These are phyloP conservation scores for Xestia rhomboidea DNA, from an alignment of 2,888 invertebrate genomes.

Conservation along the genomic window DNA sequence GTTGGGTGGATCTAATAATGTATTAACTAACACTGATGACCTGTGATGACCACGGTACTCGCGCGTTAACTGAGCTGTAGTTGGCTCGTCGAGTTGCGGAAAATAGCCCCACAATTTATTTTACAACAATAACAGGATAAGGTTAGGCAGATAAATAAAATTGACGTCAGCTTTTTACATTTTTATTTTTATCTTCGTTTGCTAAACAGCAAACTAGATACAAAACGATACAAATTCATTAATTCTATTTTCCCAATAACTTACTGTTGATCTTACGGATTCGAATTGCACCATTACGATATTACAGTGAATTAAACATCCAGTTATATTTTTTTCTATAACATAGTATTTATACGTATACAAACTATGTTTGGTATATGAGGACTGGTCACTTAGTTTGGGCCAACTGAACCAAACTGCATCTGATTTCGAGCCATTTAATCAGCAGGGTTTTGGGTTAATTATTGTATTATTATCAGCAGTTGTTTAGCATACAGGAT, in stretches of 20 bases:
- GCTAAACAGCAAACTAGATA: conserved; percentile 79
- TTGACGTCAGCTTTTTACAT: conserved; percentile 35
- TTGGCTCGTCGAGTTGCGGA: neutral
- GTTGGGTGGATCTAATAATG: neutral
- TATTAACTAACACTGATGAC: neutral
- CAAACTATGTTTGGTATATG: conserved; percentile 26
- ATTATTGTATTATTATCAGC: neutral
- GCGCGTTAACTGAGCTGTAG: neutral
- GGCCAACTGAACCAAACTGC: conserved; percentile 17
- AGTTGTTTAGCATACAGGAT: too few relatives aligned
- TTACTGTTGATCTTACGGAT: conserved; percentile 64
- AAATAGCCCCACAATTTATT: conserved; percentile 3
- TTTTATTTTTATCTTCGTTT: conserved; percentile 72
- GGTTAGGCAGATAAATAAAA: conserved; percentile 41
- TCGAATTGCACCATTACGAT: conserved; percentile 65
- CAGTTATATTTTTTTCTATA: conserved; percentile 36
- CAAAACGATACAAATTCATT: conserved; percentile 82
- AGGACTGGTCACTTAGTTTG: conserved; percentile 4
- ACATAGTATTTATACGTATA: neutral
- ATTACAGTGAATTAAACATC: conserved; percentile 56
- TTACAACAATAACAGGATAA: neutral
- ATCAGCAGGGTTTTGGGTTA: too few relatives aligned
- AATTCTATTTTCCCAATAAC: conserved; percentile 70
- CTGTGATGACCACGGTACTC: neutral
- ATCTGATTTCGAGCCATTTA: conserved; percentile 8